A percentile compares a stretch with the other conserved stretches of the same genome.
Conservation (phyloP, 2,888 invertebrate species). For the Aleiodes testaceus region DNA sequence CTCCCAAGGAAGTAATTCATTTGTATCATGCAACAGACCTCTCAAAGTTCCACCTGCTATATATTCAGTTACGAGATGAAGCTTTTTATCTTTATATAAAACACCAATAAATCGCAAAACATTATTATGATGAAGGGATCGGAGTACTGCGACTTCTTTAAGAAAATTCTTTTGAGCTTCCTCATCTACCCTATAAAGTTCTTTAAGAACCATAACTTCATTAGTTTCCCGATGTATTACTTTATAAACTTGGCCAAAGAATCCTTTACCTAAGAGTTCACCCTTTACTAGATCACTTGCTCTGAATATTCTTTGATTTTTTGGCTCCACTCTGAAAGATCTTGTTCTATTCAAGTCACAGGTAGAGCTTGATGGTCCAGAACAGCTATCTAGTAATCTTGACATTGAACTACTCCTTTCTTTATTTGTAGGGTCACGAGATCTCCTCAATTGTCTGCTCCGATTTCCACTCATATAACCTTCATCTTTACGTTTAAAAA, state of each 20-base stretch:
- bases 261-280: conserved; percentile 92
- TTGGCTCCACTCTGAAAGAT: conserved; percentile 86
- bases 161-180: conserved; percentile 95
- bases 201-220: conserved; percentile 97
- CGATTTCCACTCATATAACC: conserved; percentile 79
- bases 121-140: conserved; percentile 91
- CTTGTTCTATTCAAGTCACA: conserved; percentile 89
- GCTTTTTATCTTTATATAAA: conserved; percentile 91
- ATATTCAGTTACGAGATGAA: conserved; percentile 94
- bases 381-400: conserved; percentile 83
- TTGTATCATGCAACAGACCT: conserved; percentile 85
- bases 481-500: conserved; percentile 77
- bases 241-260: conserved; percentile 94
- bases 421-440: conserved; percentile 79
- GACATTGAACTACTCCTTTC: conserved; percentile 92
- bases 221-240: conserved; percentile 92
- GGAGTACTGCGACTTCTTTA: conserved; percentile 94
- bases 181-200: conserved; percentile 93
- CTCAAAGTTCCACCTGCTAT: conserved; percentile 93
- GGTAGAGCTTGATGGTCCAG: conserved; percentile 70
- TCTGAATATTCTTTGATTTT: conserved; percentile 86
- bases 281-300: conserved; percentile 93
- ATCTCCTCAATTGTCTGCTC: conserved; percentile 77
- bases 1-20: conserved; percentile 83
- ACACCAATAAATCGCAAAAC: conserved; percentile 94